A percentile compares a stretch with the other conserved stretches of the same genome.
phyloP scores from a whole-genome alignment of 1,140 invertebrate species.

The Euwallacea fornicatus region DNA sequence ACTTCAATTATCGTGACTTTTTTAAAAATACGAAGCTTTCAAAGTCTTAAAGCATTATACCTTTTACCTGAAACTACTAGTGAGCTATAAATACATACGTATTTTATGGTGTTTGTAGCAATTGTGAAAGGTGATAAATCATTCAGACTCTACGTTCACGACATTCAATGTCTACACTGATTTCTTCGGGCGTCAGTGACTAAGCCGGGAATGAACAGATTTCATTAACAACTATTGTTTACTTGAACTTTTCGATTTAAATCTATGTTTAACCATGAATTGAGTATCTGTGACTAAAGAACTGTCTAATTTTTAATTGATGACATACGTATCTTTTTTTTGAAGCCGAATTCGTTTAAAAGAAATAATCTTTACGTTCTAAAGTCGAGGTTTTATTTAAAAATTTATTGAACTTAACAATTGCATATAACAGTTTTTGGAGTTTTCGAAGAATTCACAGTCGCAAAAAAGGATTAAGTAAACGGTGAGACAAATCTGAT shows the following conservation, averaged over 20 bases:
- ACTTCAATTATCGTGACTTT: conserved; percentile 15
- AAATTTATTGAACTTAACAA: too few species aligned
- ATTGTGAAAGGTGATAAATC: conserved; percentile 3
- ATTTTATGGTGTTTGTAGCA: not conserved
- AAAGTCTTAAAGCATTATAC: not conserved
- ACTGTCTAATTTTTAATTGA: too few species aligned
- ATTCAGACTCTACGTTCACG: not conserved
- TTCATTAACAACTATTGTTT: too few species aligned
- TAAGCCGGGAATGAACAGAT: not conserved
- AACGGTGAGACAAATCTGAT: too few species aligned
- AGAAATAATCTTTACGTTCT: too few species aligned
- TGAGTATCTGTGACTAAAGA: not conserved
- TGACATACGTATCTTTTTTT: too few species aligned
- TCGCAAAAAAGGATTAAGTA: too few species aligned
- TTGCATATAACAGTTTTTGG: too few species aligned
- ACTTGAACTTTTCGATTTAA: not conserved
- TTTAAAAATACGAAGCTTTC: conserved; percentile 10
- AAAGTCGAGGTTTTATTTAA: too few species aligned
- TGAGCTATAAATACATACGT: conserved; percentile 5
- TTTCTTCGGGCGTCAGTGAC: not conserved
- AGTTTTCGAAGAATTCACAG: too few species aligned
- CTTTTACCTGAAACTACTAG: conserved; percentile 3
- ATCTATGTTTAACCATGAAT: not conserved
- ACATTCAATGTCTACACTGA: conserved; percentile 4
- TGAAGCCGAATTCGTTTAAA: too few species aligned